Evolutionary conservation across 1,140 invertebrate genomes (phyloP).

Genomic region (Magallana angulata): DNA sequence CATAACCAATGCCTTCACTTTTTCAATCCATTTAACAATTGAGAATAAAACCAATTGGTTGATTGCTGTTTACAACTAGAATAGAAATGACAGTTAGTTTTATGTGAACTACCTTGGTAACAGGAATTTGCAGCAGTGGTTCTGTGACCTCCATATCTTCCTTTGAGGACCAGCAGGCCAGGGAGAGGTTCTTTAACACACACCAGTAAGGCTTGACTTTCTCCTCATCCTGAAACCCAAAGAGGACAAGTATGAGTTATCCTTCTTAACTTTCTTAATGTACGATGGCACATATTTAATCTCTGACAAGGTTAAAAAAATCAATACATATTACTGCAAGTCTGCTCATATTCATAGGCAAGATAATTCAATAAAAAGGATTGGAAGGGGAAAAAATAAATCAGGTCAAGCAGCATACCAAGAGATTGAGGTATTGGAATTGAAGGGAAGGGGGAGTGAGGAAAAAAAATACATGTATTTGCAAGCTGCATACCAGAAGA

Average conservation of each 20-base stretch:
- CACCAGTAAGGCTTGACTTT: conserved; percentile 77
- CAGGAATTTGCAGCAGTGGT: conserved; percentile 76
- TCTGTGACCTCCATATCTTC: conserved; percentile 75
- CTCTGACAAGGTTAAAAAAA: no score
- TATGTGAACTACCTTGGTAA: conserved; percentile 76
- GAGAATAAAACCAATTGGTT: no score
- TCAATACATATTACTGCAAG: no score
- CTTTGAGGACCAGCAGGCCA: conserved; percentile 77
- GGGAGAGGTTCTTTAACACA: conserved; percentile 77
- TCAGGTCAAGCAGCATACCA: conserved; percentile 68
- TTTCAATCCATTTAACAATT: no score
- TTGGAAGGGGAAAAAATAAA: no score
- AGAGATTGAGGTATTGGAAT: conserved; percentile 80
- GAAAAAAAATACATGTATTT: no score
- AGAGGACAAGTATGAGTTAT: not conserved
- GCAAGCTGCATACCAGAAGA: conserved; percentile 76
- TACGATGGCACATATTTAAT: not conserved
- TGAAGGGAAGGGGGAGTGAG: no score
- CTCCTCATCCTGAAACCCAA: conserved; percentile 62
- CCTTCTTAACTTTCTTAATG: conserved; percentile 23
- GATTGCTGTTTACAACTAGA: no score
- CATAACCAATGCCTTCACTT: no score
- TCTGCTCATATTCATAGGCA: no score
- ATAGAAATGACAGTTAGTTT: no score
- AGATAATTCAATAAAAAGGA: no score